Evolutionary conservation across 1,140 invertebrate species (phyloP), one percentile per base, ranked within the genome.

Genomic region (Matsumurasca onukii): DNA sequence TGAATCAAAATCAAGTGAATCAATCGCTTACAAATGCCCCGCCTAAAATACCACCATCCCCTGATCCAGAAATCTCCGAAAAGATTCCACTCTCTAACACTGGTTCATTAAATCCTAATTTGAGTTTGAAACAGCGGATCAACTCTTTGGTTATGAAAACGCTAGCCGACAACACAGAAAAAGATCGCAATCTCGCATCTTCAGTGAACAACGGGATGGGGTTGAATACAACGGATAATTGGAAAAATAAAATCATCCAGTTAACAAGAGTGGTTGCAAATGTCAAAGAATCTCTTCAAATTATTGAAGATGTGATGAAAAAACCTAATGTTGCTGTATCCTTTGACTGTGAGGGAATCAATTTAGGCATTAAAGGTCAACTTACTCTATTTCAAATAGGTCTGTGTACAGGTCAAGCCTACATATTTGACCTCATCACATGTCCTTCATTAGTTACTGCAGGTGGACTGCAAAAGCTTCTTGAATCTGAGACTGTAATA

Each of bases 261-360:
- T 88, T 87, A 73, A 91, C 91, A 0, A 87, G 87, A 71, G 88
- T 94, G 49, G 87, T 95, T 72, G 86, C 88, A 20, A 92, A 86
- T 77, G 80, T 88, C 0, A 86, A 88, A 74, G 93, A 95, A 73
- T 89, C 90, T 77, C 78, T 86, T 68, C 85, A 89, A 74, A 84
- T 95, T 64, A 85, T 94, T 27, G 89, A 91, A 34, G 88, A 91
- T 59, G 89, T 97, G 65, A 81, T 84, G n/a, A 82, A 83, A 51
- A 85, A 85, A 73, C 77, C 81, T 25, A 79, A 84, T 67, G 78
- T 84, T 31, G 86, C 89, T 39, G 80, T 97, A 29, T 91, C 91
- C 0, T 87, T 96, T 72, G 94, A 97, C 78, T 94, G 91, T 73
- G 94, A 97, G 82, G 94, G 94, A 22, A 90, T 97, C 5, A 97